Evolutionary conservation across 2,888 invertebrate species (phyloP), one percentile per base, ranked within the genome.

Genomic region (Eustalomyia histrio): DNA sequence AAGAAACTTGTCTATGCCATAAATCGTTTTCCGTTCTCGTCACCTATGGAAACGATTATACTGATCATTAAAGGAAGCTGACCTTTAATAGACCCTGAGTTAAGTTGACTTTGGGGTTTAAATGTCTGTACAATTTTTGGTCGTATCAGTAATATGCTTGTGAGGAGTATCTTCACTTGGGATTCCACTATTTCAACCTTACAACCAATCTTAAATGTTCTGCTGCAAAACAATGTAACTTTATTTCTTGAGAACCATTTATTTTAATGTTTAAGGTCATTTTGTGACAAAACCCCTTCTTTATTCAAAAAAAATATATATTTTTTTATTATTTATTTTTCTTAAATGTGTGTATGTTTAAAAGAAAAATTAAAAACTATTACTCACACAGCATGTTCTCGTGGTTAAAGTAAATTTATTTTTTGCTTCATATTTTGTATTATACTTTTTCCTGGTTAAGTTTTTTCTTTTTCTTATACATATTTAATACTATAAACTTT

Each of bases 311-410:
- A 12, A 29, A 43, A 64, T 29, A 52, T 50, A 21, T 53, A 17
- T 24, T 43, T 43, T 43, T 43, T 12, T 43, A 43, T 14, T 4
- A 43, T 43, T 14, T 4, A 43, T 43, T 43, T 43, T 43, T 43
- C 43, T 43, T 43, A 5, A 14, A 21, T 21, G 21, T 21, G 21
- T 21, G 21, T 21, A 1, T 14, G 43, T 6, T n/a, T 65, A 33
- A 57, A 64, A 73, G 57, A 76, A 76, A 76, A 55, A 68, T 76
- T 58, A 35, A 57, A 68, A 72, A 53, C 72, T 55, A 80, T 80
- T 68, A 58, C 68, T 80, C 68, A 76, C 73, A 16, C 80, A 80
- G 80, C 80, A 76, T 76, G 80, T 60, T 80, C 55, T 76, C 76
- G 73, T 76, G 80, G 76, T 63, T 57, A 80, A 80, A 61, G 79